phyloP scores from a whole-genome alignment of 1,140 invertebrate genomes.

The Dufourea novaeangliae region DNA sequence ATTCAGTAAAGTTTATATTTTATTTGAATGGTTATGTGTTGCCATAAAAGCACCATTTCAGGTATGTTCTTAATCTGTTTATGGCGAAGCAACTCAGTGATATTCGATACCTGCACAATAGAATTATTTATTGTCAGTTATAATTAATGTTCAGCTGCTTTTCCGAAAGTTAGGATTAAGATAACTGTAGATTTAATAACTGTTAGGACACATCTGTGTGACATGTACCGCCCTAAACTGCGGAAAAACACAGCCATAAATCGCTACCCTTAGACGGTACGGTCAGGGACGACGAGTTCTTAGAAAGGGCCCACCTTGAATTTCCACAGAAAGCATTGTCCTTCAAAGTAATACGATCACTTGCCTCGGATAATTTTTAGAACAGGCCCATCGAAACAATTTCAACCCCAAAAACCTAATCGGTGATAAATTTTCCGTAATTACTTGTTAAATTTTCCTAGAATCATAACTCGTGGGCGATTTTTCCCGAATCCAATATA shows the following conservation, averaged over 20 bases:
- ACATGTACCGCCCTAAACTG: background rate
- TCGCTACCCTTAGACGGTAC: background rate
- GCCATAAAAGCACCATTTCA: no score
- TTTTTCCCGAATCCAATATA: no score
- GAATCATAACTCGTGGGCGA: no score
- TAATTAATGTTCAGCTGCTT: background rate
- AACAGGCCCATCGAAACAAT: no score
- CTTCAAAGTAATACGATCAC: background rate
- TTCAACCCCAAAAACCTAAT: no score
- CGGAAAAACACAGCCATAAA: background rate
- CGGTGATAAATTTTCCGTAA: no score
- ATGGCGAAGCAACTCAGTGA: no score
- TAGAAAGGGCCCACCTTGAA: conserved; percentile 1
- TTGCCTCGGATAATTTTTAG: background rate
- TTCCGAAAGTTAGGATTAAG: background rate
- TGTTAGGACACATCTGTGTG: background rate
- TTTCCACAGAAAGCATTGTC: background rate
- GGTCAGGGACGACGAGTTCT: background rate
- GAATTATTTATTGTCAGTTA: background rate
- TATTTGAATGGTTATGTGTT: no score
- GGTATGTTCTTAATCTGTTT: no score
- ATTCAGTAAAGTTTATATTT: no score
- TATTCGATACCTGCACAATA: background rate
- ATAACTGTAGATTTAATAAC: background rate
- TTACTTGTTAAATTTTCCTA: no score